Base-by-base conservation (phyloP, 2,113 vertebrate genomes). In the Orientallactaga bullata region DNA sequence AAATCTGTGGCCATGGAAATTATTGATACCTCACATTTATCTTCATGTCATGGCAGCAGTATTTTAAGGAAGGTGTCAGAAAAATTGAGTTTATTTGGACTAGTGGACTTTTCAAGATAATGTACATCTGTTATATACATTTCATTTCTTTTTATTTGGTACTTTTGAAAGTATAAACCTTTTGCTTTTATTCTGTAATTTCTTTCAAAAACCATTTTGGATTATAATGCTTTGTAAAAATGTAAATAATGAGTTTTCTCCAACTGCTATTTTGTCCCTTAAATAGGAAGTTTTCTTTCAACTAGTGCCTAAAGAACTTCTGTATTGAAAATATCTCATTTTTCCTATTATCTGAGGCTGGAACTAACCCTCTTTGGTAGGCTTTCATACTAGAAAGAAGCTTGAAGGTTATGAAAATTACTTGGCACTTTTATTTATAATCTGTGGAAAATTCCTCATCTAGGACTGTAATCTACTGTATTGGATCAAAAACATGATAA, bases 1-100 rank as follows among this genome's bases (percentile, higher is more conserved):
- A 55, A 85, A 10, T 83, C 74, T 95, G 79, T 96, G 95, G 30
- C 71, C 87, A 77, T 90, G 91, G 90, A 96, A 97, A 95, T 97
- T 16, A 96, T 90, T 60, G 72, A 65, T 94, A 85, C 87, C 76
- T 73, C 69, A 77, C 39, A 79, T 93, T 96, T 79, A 82, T 96
- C 23, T 39, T 94, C 80, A 85, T 80, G 73, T 63, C 35, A 96
- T 96, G 89, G 73, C 42, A 71, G 10, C 63, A 90, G 66, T 35
- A 90, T 96, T 90, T 83, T 78, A 10, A 94, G 90, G 63, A 74
- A 89, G 39, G 47, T 94, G 15, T 78, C n/a, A 60, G 84, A 30
- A 18, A 55, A 20, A 82, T 20, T 79, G 35, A 47, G 35, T 77
- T 85, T 47, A 71, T 76, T 91, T 73, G 23, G 20, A 84, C 2